These are phyloP conservation scores for Clusia tigrina DNA, from an alignment of 2,888 invertebrate species.

Conservation along the genomic window DNA sequence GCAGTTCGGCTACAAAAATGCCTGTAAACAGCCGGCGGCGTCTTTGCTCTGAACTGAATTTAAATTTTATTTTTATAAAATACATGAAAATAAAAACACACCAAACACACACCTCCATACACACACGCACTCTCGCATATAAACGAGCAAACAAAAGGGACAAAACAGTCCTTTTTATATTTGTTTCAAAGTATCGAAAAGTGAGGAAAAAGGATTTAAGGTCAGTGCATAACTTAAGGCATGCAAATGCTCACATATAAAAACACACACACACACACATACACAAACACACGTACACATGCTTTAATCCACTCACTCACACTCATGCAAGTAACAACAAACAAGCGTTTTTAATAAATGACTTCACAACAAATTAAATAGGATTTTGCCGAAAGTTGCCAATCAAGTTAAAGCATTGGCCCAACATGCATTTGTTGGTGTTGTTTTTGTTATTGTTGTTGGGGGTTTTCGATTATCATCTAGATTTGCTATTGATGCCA, in stretches of 20 bases:
- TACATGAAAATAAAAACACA: conserved; percentile 38
- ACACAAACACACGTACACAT: background rate
- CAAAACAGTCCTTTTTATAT: background rate
- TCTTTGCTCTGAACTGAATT: conserved; percentile 56
- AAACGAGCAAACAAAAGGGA: too few relatives aligned
- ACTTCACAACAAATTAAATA: conserved; percentile 50
- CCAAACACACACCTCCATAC: conserved; percentile 10
- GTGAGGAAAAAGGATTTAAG: background rate
- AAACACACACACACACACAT: background rate
- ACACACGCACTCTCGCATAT: background rate
- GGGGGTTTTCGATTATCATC: too few relatives aligned
- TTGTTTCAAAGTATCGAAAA: background rate
- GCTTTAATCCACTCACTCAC: background rate
- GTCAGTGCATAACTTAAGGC: background rate
- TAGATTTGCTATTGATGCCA: too few relatives aligned
- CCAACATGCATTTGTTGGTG: too few relatives aligned
- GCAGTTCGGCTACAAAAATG: conserved; percentile 9
- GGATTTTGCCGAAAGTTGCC: conserved; percentile 55
- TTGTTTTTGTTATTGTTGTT: too few relatives aligned
- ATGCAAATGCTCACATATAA: conserved; percentile 2
- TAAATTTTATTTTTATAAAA: conserved; percentile 53
- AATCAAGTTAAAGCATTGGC: conserved; percentile 47
- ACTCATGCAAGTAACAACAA: background rate
- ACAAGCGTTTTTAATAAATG: conserved; percentile 22
- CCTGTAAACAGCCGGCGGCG: conserved; percentile 43